Conservation (phyloP, 2,113 vertebrate genomes). For the Apodemus speciosus region DNA sequence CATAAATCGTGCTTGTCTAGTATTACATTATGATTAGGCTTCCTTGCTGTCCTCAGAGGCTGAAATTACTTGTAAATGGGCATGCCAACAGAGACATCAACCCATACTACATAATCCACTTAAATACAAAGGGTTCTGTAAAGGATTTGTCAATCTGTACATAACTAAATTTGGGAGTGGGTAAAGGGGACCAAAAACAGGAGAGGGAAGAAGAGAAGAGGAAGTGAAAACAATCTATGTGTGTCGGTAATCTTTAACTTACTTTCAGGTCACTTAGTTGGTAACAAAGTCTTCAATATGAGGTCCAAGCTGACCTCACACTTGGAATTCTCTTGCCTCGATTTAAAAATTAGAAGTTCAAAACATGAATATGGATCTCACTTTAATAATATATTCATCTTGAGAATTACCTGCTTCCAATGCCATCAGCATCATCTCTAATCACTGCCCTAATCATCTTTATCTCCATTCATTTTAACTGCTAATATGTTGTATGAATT, state of each 20-base stretch:
- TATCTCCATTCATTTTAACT: not conserved
- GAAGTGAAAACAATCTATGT: not conserved
- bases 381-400: not conserved
- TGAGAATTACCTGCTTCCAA: not conserved
- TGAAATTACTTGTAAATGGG: constrained; percentile 38
- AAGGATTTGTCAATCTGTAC: not conserved
- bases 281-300: not conserved
- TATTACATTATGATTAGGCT: not conserved
- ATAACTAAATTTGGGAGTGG: not conserved
- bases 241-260: not conserved
- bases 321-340: not conserved
- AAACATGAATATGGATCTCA: not conserved
- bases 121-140: constrained; percentile 16
- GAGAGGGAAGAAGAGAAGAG: not conserved
- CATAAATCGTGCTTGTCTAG: constrained; percentile 15
- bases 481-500: not conserved
- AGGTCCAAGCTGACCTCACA: not conserved
- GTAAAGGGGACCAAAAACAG: not conserved
- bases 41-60: not conserved
- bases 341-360: not conserved
- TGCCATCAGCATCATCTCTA: not conserved
- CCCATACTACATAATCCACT: not conserved
- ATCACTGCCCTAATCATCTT: not conserved
- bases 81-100: not conserved
- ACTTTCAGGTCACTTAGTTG: not conserved